Evolutionary conservation across 1,140 invertebrate species (phyloP), one percentile per base, ranked within the genome.

Genomic region (Gyrodactylus salaris): DNA sequence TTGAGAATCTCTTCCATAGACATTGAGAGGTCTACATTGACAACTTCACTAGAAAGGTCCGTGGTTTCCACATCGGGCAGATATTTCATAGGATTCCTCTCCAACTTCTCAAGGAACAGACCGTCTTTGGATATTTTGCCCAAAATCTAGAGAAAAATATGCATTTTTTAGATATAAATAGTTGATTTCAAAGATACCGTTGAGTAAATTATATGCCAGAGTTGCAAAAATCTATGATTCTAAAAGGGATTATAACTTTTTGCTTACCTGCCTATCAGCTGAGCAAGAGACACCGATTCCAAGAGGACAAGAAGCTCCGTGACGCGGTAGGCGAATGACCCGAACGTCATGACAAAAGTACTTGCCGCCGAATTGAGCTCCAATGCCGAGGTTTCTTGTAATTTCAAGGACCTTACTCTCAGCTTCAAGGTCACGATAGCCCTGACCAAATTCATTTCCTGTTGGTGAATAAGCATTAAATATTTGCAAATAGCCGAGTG

Each of bases 281-380:
- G 80, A 82, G 75, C 80, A 82, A 0, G 80, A 81, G 23, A 82
- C 80, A 20, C 80, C 80, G 25, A 82, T 77, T 19, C 80, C 1
- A 78, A 75, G 79, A 34, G 80, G 80, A 75, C 80, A 82, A 1
- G 80, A 81, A 1, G 80, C 80, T 1, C 80, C 80, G 74, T 82
- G 80, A 21, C 80, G 76, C 0, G 80, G 80, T 1, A 82, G 76
- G 1, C 80, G 76, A 1, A 82, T 76, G 20, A 81, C 80, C 25
- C 80, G 76, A 0, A 82, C 80, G 76, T 82, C 80, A 76, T 82
- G 80, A 75, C 80, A 81, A 76, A 82, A 82, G 76, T 82, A 82
- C 75, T 81, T 81, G 1, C 80, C 80, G 16, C 80, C 80, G 77
- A 82, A 82, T 77, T 82, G 80, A 7, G 80, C 80, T 0, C 80